These are phyloP conservation scores for Coptodon bakossiorum DNA, from an alignment of 2,113 vertebrate species.

Conservation along the genomic window DNA sequence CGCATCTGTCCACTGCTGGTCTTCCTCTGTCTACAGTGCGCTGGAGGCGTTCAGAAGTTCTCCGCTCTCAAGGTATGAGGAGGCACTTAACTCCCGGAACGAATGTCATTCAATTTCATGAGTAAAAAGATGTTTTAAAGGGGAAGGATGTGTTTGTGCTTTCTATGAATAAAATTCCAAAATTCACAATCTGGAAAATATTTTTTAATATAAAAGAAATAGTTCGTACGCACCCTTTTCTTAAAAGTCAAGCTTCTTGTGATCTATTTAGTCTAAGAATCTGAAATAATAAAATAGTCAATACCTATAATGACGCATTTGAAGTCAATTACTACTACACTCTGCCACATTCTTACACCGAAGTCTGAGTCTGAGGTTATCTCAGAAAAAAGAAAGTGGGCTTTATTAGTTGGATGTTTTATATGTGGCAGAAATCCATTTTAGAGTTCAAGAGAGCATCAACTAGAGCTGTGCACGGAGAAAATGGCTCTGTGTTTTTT, in stretches of 20 bases:
- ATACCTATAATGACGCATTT: neutral
- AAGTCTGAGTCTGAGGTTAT: neutral
- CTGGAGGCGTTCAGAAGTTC: slow-evolving; percentile 71
- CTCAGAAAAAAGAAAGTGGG: neutral
- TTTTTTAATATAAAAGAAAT: neutral
- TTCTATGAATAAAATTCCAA: neutral
- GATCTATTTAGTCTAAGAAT: neutral
- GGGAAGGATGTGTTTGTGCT: neutral
- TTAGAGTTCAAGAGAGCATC: neutral
- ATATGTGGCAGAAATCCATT: neutral
- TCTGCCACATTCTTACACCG: neutral
- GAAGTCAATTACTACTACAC: neutral
- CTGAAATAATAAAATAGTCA: neutral
- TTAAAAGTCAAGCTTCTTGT: neutral
- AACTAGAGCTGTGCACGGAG: neutral
- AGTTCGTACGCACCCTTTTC: neutral
- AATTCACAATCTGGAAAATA: neutral
- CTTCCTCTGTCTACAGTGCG: slow-evolving; percentile 64
- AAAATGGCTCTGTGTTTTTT: neutral
- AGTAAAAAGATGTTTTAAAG: neutral
- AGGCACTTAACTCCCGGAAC: neutral
- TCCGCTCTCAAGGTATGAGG: slow-evolving; percentile 76
- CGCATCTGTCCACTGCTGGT: slow-evolving; percentile 65
- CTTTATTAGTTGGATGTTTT: neutral
- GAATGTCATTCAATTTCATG: neutral